These are phyloP conservation scores for Pemphredon lugubris DNA, from an alignment of 2,888 invertebrate genomes.

Conservation along the genomic window DNA sequence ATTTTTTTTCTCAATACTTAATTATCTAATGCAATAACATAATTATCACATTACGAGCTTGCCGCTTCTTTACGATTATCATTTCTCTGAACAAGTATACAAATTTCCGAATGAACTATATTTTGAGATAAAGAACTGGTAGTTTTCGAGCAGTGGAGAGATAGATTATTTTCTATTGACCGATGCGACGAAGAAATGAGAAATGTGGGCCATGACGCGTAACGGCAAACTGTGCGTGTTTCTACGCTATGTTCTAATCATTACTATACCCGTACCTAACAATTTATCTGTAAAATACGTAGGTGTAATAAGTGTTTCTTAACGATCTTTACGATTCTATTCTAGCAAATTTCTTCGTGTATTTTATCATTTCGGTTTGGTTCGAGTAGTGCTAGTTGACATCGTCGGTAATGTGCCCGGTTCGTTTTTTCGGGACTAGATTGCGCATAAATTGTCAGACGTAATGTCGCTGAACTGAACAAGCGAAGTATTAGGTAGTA, in stretches of 20 bases:
- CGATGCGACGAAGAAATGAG: constrained; percentile 22
- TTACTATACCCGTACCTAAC: constrained; percentile 55
- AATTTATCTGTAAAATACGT: constrained; percentile 59
- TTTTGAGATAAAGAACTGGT: constrained; percentile 66
- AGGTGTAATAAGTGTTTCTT: constrained; percentile 56
- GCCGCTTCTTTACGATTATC: constrained; percentile 40
- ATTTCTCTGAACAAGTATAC: constrained; percentile 36
- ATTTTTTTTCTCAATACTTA: constrained; percentile 31
- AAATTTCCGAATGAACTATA: constrained; percentile 60
- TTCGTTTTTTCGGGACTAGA: too few relatives aligned
- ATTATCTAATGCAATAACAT: constrained; percentile 20
- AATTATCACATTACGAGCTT: constrained; percentile 53
- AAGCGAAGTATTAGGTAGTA: constrained; percentile 51
- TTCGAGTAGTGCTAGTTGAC: constrained; percentile 17
- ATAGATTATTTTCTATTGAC: constrained; percentile 55
- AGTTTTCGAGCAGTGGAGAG: constrained; percentile 35
- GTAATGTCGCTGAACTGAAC: constrained; percentile 23
- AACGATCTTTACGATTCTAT: constrained; percentile 40
- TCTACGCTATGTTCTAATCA: constrained; percentile 44
- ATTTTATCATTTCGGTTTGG: constrained; percentile 35
- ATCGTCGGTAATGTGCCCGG: constrained; percentile 11
- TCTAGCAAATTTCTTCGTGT: constrained; percentile 35
- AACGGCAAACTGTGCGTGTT: constrained; percentile 35
- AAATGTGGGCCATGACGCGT: constrained; percentile 22
- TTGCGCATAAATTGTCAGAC: too few relatives aligned